Conservation (phyloP, 2,888 invertebrate species). For the Resseliella maxima region DNA sequence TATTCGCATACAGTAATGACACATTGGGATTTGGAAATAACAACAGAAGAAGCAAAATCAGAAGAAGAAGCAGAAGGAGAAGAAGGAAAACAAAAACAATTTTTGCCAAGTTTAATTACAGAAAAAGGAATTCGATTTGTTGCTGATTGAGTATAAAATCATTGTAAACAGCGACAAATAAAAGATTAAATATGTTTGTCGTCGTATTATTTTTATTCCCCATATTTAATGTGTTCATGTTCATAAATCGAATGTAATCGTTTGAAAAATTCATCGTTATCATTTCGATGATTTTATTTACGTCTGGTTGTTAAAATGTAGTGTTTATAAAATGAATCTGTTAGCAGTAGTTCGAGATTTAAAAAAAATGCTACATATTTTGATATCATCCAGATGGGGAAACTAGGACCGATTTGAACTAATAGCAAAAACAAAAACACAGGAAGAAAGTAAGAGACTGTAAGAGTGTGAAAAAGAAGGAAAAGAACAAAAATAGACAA, state of each 20-base stretch:
- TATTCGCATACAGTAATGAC: too few relatives aligned
- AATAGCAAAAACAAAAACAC: not conserved
- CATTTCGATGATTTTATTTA: constrained; percentile 6
- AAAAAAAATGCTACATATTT: not conserved
- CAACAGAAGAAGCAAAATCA: too few relatives aligned
- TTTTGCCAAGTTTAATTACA: too few relatives aligned
- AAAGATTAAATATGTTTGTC: too few relatives aligned
- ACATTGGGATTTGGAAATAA: too few relatives aligned
- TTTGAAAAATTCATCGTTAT: not conserved
- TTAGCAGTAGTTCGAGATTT: not conserved
- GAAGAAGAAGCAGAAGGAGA: too few relatives aligned
- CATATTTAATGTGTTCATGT: too few relatives aligned
- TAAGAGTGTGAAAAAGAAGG: not conserved
- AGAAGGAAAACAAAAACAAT: too few relatives aligned
- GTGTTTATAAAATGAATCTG: not conserved
- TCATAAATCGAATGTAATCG: not conserved
- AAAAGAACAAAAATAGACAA: not conserved
- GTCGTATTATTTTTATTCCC: not conserved
- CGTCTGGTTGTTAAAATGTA: not conserved
- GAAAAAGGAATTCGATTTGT: too few relatives aligned
- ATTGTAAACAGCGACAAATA: too few relatives aligned
- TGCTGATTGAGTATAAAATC: too few relatives aligned
- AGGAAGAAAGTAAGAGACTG: not conserved
- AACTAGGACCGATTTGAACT: not conserved
- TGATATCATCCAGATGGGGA: not conserved